phyloP scores from a whole-genome alignment of 2,797 vertebrate genomes.

The Mormyrus hasselquistii region DNA sequence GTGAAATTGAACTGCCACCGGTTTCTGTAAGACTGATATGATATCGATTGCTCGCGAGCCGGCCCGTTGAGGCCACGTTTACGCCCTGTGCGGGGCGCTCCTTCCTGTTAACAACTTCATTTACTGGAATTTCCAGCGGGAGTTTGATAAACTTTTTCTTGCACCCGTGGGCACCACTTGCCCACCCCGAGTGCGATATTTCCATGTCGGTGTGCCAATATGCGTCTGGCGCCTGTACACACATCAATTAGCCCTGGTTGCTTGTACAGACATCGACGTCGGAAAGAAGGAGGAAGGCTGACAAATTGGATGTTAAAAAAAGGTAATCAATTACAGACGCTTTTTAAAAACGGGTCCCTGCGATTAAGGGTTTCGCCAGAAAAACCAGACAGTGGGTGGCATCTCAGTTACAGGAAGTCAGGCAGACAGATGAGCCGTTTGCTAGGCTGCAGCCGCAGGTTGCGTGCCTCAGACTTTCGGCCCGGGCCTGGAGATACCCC shows the following conservation, averaged over 20 bases:
- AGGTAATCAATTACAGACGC: not conserved
- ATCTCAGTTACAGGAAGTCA: not conserved
- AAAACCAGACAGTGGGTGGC: not conserved
- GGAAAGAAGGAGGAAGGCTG: constrained; percentile 37
- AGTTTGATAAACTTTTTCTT: constrained; percentile 44
- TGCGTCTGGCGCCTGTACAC: constrained; percentile 50
- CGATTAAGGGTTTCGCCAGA: not conserved
- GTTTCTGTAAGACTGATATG: constrained; percentile 68
- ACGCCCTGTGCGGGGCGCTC: not conserved
- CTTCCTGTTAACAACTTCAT: constrained; percentile 21
- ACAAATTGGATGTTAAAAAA: constrained; percentile 32
- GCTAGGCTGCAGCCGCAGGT: not conserved
- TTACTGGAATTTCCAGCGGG: constrained; percentile 54
- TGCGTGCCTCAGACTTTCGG: not conserved
- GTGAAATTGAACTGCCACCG: constrained; percentile 79
- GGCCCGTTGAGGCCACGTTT: constrained; percentile 26
- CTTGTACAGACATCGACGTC: constrained; percentile 46
- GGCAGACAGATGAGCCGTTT: not conserved
- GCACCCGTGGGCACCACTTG: not conserved
- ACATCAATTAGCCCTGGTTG: constrained; percentile 41
- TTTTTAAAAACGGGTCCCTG: not conserved
- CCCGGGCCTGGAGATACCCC: not conserved
- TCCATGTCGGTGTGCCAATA: constrained; percentile 41
- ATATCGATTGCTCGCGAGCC: constrained; percentile 64
- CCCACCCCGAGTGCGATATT: constrained; percentile 17